Base-by-base conservation (phyloP, 2,797 vertebrate genomes). In the Emydoidea blandingii region DNA sequence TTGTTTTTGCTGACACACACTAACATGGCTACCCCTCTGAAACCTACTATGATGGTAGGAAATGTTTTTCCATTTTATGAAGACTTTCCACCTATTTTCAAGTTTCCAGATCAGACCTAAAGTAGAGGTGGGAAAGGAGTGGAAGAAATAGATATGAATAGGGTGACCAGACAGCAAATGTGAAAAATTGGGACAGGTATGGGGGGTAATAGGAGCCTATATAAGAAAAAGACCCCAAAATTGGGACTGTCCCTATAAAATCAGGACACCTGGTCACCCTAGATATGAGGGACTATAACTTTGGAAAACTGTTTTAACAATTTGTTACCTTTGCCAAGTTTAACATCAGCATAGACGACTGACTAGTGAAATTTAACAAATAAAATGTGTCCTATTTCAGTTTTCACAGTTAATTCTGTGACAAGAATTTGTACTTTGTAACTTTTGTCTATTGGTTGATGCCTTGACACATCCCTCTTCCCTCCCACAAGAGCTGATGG, bases 271-370 rank as follows among this genome's bases (percentile, higher is more conserved):
- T 16, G 50, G 50, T 50, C 15, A 50, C 15, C 50, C 50, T 50
- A 62, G 59, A 34, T n/a, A 62, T 34, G 31, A 34, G 7, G 31
- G 14, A 62, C 59, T 62, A 29, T 34, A 18, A 62, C 59, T 85
- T 83, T 37, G 88, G 94, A 87, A 27, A 83, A 76, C n/a, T 87
- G 81, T 92, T 92, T 68, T 88, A 93, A 87, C 23, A 54, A 10
- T 80, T 91, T 41, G 76, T 52, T n/a, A 62, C 12, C 59, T 62
- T 31, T 62, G 59, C 31, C 31, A 62, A 62, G 31, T 62, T 62
- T 62, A 62, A 18, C 31, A 62, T 16, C 14, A 91, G 53, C 6
- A 91, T 52, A 80, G 68, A 5, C 6, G 5, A 81, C 2, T 68
- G 15, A 78, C 86, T 92, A 82, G 41, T 91, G 81, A 81, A 88